Conservation (phyloP, 2,113 vertebrate species). For the Furnarius figulus region DNA sequence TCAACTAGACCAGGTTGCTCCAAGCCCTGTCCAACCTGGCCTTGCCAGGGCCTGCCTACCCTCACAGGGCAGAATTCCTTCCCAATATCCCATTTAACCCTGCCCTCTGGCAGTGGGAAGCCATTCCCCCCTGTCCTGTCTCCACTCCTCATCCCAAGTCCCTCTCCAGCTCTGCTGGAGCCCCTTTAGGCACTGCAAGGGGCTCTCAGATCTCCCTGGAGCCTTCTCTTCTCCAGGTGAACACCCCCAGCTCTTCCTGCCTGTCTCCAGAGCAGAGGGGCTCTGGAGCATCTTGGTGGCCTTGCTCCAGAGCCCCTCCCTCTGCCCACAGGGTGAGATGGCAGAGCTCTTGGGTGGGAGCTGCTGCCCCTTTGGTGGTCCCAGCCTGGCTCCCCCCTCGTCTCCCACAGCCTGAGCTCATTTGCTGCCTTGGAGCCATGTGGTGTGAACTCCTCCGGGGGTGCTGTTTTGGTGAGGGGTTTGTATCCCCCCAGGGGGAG, state of each 20-base stretch:
- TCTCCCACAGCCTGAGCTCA: background rate
- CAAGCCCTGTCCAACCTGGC: background rate
- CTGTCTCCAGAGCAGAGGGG: background rate
- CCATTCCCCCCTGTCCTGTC: background rate
- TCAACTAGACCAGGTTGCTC: background rate
- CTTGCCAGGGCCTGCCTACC: background rate
- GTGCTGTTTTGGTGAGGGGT: background rate
- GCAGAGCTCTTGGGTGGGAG: background rate
- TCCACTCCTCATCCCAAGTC: background rate
- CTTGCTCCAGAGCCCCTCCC: background rate
- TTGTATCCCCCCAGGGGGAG: background rate
- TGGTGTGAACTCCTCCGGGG: background rate
- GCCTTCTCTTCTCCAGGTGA: background rate
- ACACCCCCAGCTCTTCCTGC: background rate
- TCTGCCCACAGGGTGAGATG: background rate
- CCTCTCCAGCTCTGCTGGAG: background rate
- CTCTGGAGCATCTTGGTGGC: rapidly evolving
- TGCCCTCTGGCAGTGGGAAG: background rate
- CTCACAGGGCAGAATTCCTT: background rate
- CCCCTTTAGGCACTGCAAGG: background rate
- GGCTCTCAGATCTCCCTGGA: background rate
- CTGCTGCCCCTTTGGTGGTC: rapidly evolving
- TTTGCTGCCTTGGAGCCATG: background rate
- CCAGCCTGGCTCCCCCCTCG: background rate
- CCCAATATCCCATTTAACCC: background rate